These are phyloP conservation scores for Xiphophorus hellerii DNA, from an alignment of 2,113 vertebrate species.

Conservation along the genomic window DNA sequence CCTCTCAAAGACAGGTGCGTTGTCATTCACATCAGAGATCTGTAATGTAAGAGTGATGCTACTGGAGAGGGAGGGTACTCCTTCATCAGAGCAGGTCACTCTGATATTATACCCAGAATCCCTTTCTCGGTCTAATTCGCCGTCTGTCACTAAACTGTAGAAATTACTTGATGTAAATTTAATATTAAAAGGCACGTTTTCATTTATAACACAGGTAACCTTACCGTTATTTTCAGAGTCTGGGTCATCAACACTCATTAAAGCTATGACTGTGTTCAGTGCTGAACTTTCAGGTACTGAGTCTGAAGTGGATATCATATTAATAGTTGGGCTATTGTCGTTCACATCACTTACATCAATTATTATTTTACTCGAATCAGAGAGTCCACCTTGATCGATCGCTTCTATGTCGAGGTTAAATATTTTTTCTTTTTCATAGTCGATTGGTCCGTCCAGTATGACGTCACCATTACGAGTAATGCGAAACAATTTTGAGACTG, in stretches of 20 bases:
- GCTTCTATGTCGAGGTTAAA: conserved; percentile 76
- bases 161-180: not conserved
- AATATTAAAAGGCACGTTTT: conserved; percentile 55
- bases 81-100: not conserved
- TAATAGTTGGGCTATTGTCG: conserved; percentile 77
- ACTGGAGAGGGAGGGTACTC: not conserved
- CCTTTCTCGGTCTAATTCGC: not conserved
- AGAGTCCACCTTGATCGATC: conserved; percentile 71
- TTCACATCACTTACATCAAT: conserved; percentile 78
- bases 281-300: conserved; percentile 57
- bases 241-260: conserved; percentile 61
- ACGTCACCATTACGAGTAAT: conserved; percentile 75
- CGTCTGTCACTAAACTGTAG: not conserved
- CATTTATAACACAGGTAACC: conserved; percentile 40
- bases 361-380: conserved; percentile 68
- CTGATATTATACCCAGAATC: not conserved
- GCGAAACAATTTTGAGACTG: conserved; percentile 60
- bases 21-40: not conserved
- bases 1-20: not conserved
- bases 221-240: conserved; percentile 67
- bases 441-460: conserved; percentile 62
- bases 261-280: conserved; percentile 41
- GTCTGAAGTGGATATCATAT: conserved; percentile 54
- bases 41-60: not conserved
- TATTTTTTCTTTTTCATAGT: conserved; percentile 74